These are phyloP conservation scores for Heliopora coerulea DNA, from an alignment of 92 coral and sea anemone species.

Conservation along the genomic window DNA sequence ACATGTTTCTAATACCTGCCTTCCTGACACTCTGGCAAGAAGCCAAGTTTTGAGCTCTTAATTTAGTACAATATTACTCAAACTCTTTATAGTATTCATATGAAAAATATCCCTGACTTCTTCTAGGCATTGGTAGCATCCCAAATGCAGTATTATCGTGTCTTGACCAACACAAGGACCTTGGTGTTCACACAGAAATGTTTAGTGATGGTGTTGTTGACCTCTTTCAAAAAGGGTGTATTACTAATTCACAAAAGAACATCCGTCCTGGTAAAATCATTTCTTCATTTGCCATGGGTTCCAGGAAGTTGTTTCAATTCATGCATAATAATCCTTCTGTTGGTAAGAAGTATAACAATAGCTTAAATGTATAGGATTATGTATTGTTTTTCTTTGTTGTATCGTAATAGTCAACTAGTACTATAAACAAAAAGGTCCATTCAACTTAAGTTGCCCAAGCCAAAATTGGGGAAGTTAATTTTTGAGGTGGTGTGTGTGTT, in stretches of 20 bases:
- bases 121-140: conserved; percentile 82
- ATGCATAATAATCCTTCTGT: conserved; percentile 93
- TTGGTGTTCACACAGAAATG: conserved; percentile 97
- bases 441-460: no score
- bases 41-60: no score
- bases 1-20: no score
- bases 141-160: conserved; percentile 82
- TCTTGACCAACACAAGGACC: conserved; percentile 74
- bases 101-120: no score
- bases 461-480: no score
- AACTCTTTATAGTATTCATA: background rate
- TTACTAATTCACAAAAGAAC: conserved; percentile 79
- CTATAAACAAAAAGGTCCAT: no score
- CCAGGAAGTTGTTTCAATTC: conserved; percentile 81
- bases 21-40: no score
- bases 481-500: no score
- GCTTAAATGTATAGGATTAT: no score
- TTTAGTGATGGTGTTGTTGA: conserved; percentile 95
- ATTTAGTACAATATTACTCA: no score
- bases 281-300: conserved; percentile 90
- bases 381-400: no score
- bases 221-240: conserved; percentile 76
- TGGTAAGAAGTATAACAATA: conserved; percentile 76
- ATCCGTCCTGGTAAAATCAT: conserved; percentile 85
- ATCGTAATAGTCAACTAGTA: no score